Base-by-base conservation (phyloP, 2,797 vertebrate species). In the Triplophysa yarkandensis region DNA sequence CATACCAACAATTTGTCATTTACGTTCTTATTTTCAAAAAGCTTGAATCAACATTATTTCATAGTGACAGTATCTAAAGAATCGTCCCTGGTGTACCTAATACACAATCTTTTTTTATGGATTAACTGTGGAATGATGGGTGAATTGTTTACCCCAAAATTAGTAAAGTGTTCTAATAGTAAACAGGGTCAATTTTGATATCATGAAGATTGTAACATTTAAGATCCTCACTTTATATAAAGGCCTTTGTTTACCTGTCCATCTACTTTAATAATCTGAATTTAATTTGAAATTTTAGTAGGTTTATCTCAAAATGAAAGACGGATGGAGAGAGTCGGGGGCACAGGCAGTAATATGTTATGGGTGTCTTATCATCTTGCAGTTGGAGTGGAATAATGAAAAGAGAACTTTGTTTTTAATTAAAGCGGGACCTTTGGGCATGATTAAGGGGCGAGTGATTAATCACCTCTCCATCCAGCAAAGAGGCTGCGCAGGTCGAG, bases 331-430 rank as follows among this genome's bases (percentile, higher is more conserved):
- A 57, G 68, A 46, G 58, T 58, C 61, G 55, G 68, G 63, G 27
- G 44, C 48, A 67, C 60, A 54, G 43, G 68, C 34, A 54, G 50
- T 60, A 72, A 68, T 52, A 32, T 39, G 75, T 34, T 62, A 28
- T 27, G 27, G 63, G 77, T 65, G 71, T 68, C 78, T 79, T 82
- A 82, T 82, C 80, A 69, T 77, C 57, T 36, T 80, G 77, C 77
- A 82, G 58, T 80, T 83, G 69, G 68, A 80, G 74, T 80, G 60
- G 73, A 83, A 78, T 82, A 84, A 84, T 81, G 80, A 85, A 86
- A 83, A 81, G 74, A 81, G 65, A 77, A 78, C 71, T 85, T 79
- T 80, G 82, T 82, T 84, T 83, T 85, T 85, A 85, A 86, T 83
- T 85, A 82, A 86, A 82, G 66, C 64, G 50, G 68, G 80, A 81